Percentiles rank a stretch among this genome's conserved stretches.
Conservation (phyloP, 2,888 invertebrate species). For the Cantharis lateralis region DNA sequence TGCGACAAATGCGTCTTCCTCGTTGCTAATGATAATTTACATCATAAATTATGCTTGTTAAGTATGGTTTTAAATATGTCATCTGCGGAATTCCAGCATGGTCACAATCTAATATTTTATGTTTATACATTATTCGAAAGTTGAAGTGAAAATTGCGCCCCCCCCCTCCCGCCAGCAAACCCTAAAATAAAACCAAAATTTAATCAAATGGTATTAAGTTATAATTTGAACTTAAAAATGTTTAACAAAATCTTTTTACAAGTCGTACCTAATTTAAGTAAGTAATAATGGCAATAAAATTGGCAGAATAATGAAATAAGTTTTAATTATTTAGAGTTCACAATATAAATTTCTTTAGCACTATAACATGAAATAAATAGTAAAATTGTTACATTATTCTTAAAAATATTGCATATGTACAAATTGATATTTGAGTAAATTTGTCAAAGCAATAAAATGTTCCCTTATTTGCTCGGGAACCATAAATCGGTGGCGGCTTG, state of each 20-base stretch:
- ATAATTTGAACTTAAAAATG: not conserved
- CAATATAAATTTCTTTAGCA: constrained; percentile 31
- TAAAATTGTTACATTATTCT: constrained; percentile 39
- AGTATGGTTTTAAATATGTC: not conserved
- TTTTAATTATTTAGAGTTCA: constrained; percentile 26
- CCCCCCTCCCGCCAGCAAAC: too few species aligned
- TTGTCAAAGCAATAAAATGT: constrained; percentile 27
- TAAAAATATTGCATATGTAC: constrained; percentile 46
- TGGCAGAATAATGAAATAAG: constrained; percentile 23
- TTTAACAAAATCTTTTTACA: not conserved
- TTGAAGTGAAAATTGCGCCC: too few species aligned
- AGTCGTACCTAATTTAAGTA: not conserved
- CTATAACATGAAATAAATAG: constrained; percentile 39
- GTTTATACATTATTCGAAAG: too few species aligned
- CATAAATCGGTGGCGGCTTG: not conserved
- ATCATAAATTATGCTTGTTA: not conserved
- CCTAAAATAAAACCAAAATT: not conserved
- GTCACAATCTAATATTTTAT: not conserved
- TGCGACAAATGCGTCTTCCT: too few species aligned
- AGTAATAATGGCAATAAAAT: not conserved
- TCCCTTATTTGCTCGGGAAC: constrained; percentile 24
- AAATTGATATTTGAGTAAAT: constrained; percentile 38
- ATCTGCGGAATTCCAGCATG: not conserved
- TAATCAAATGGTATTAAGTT: not conserved
- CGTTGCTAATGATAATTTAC: not conserved